Conservation (phyloP, 2,797 vertebrate species). For the Pelobates cultripes region DNA sequence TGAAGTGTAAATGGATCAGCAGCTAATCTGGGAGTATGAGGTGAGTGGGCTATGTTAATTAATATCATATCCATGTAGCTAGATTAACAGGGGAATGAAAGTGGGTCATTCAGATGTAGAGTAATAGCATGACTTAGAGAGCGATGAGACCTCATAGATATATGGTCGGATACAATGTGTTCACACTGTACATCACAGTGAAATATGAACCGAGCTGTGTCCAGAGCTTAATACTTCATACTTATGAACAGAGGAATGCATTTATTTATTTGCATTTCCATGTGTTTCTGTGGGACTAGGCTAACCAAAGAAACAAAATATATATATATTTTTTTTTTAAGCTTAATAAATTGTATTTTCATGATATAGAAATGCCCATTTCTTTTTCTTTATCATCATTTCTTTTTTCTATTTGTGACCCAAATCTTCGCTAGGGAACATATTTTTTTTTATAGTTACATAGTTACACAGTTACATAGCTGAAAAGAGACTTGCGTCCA, state of each 20-base stretch:
- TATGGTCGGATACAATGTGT: not conserved
- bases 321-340: too few relatives aligned
- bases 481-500: too few relatives aligned
- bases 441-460: too few relatives aligned
- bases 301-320: too few relatives aligned
- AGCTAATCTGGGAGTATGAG: not conserved
- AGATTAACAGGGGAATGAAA: constrained; percentile 7
- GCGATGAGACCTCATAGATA: constrained; percentile 17
- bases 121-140: not conserved
- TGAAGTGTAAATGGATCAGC: constrained; percentile 10
- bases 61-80: not conserved
- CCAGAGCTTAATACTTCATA: not conserved
- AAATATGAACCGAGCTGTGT: not conserved
- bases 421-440: too few relatives aligned
- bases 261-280: not conserved
- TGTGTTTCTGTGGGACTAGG: not conserved
- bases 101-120: constrained; percentile 18
- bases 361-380: too few relatives aligned
- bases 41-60: not conserved
- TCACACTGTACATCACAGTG: constrained; percentile 4
- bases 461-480: too few relatives aligned
- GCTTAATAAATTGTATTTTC: too few relatives aligned
- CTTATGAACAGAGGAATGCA: not conserved
- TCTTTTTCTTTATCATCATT: too few relatives aligned
- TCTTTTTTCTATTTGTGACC: too few relatives aligned